Conservation (phyloP, 2,113 vertebrate species). For the Engraulis encrasicolus region DNA sequence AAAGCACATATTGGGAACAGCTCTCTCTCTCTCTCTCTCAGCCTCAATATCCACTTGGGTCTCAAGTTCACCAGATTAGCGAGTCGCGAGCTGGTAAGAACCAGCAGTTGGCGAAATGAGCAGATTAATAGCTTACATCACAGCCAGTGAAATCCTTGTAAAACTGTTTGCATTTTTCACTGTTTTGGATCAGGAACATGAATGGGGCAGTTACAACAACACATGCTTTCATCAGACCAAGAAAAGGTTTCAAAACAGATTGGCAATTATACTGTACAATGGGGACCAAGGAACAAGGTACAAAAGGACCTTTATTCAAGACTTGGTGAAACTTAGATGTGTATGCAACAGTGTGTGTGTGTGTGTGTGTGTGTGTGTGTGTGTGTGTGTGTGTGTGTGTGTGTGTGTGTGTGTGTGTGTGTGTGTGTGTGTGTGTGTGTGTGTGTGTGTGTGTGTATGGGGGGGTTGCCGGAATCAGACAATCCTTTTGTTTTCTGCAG, state of each 20-base stretch:
- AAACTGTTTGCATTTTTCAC: not conserved
- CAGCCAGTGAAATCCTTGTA: not conserved
- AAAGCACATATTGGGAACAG: not conserved
- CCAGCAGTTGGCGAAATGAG: not conserved
- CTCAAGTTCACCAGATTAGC: not conserved
- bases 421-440: constrained; percentile 19
- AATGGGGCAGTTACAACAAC: not conserved
- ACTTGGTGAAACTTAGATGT: constrained; percentile 35
- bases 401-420: constrained; percentile 50
- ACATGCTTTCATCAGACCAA: not conserved
- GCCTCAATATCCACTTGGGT: not conserved
- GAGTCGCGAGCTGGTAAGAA: not conserved
- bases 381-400: not conserved
- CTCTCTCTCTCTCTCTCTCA: not conserved
- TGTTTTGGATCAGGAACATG: not conserved
- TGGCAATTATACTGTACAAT: constrained; percentile 54
- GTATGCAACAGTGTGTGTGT: constrained; percentile 47
- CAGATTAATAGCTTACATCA: not conserved
- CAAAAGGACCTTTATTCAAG: constrained; percentile 57
- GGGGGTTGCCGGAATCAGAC: too few species aligned
- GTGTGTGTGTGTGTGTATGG: not conserved
- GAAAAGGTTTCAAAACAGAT: constrained; percentile 21
- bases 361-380: constrained; percentile 11
- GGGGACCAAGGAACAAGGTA: constrained; percentile 32
- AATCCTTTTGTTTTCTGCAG: not conserved